A percentile compares a stretch with the other conserved stretches of the same genome.
Evolutionary conservation across 2,113 vertebrate species (phyloP).

Genomic region (Trogon melanurus): DNA sequence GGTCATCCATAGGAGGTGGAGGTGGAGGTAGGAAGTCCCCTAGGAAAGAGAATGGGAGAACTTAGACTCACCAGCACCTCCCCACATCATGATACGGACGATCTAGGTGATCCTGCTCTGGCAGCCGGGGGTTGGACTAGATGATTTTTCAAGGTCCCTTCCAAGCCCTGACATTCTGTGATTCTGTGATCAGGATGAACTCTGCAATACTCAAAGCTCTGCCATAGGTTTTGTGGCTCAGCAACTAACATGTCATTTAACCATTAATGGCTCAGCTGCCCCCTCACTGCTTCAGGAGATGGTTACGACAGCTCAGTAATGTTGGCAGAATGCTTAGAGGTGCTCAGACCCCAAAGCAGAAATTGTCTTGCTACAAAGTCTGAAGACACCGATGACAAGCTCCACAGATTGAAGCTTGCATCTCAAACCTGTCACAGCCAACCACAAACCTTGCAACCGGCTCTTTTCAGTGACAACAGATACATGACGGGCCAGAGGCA

Average conservation of each 20-base stretch:
- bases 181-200: background rate
- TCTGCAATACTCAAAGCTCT: background rate
- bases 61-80: background rate
- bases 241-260: background rate
- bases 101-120: no score
- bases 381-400: background rate
- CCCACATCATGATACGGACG: no score
- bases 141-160: no score
- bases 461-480: background rate
- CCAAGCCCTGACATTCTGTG: no score
- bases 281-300: background rate
- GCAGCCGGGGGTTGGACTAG: no score
- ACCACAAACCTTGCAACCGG: background rate
- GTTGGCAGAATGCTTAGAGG: background rate
- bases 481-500: fast-evolving
- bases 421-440: background rate
- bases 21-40: slow-evolving; percentile 81
- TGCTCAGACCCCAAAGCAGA: background rate
- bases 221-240: fast-evolving
- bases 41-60: slow-evolving; percentile 38
- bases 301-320: background rate
- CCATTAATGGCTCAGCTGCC: background rate
- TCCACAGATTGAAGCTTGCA: background rate
- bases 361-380: background rate
- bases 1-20: slow-evolving; percentile 80